Base-by-base conservation (phyloP, 2,113 vertebrate genomes). In the Noctilio leporinus region DNA sequence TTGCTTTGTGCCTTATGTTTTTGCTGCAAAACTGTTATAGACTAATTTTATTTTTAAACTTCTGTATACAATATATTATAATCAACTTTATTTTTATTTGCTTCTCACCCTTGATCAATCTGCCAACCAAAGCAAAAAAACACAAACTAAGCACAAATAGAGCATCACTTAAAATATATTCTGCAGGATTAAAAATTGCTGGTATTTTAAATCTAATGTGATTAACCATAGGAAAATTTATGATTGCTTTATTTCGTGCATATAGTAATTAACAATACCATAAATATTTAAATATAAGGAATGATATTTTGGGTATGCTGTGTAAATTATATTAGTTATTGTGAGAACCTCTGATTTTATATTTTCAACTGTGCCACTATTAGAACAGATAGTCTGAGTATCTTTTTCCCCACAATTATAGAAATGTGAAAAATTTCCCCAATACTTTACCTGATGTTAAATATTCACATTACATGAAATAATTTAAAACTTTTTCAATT, bases 231-330 rank as follows among this genome's bases (percentile, higher is more conserved):
- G 70, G 93, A 81, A 89, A 55, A 89, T 51, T 92, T 86, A 19
- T 91, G 59, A 91, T 73, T 91, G 62, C 20, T 70, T 90, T 91
- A 47, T 89, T 95, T 93, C 38, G 45, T 78, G 22, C n/a, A n/a
- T n/a, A n/a, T n/a, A 92, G 15, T 90, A 10, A 47, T 94, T 85
- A 81, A 78, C 35, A 93, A 67, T 88, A 16, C 67, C 62, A 82
- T 91, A 53, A 94, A 70, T 92, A 87, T 55, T 82, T 90, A 96
- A 92, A 72, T 85, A 33, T 90, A 19, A 92, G 14, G 38, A 83
- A 62, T 10, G 80, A 5, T 88, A 77, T 83, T 93, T 86, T n/a
- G 30, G 30, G 10, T 72, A 57, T 88, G 26, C 19, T 72, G 33
- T 59, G 6, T 88, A 88, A 87, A 86, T 92, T 94, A 62, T 84